Evolutionary conservation across 2,888 invertebrate genomes (phyloP), one percentile per base, ranked within the genome.

Genomic region (Chymomyza procnemis): DNA sequence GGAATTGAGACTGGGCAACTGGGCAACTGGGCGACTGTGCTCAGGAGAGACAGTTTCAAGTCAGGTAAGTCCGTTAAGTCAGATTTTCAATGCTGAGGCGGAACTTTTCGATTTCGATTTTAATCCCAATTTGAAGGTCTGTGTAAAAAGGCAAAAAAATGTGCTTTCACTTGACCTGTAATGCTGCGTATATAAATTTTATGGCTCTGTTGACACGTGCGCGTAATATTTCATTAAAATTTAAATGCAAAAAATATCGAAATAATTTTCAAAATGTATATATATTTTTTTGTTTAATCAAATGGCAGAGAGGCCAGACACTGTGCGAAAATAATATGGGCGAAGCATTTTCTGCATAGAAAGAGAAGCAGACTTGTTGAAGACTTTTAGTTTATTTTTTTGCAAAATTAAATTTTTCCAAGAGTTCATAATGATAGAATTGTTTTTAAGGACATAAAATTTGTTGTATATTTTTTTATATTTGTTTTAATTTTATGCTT

Each of bases 111-210:
- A 85, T 83, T 82, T 83, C 80, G 77, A 78, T 78, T 80, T 77
- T 30, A 80, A 84, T 82, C 86, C 84, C 80, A 84, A 86, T 85
- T 84, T 84, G 86, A 84, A 85, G 77, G 79, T 79, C 76, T 74
- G 74, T 74, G 74, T 68, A 61, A 41, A 67, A 71, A 74, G 73
- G 69, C 66, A 71, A 82, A 86, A 26, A 84, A 84, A 81, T 85
- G 85, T 81, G 89, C 89, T 89, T 89, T 89, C 89, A 89, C 89
- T 89, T 89, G 88, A 89, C 89, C 89, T 79, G 88, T 78, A 79
- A 85, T 74, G 84, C 88, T 88, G 86, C 88, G 81, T 83, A 84
- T 80, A 89, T 89, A 89, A 89, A 89, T 89, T 89, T 77, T 80
- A 84, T 84, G 81, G 76, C 86, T 67, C 72, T 71, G 84, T 81